These are phyloP conservation scores for Actenoides lindsayi DNA, from an alignment of 2,113 vertebrate genomes.

Conservation along the genomic window DNA sequence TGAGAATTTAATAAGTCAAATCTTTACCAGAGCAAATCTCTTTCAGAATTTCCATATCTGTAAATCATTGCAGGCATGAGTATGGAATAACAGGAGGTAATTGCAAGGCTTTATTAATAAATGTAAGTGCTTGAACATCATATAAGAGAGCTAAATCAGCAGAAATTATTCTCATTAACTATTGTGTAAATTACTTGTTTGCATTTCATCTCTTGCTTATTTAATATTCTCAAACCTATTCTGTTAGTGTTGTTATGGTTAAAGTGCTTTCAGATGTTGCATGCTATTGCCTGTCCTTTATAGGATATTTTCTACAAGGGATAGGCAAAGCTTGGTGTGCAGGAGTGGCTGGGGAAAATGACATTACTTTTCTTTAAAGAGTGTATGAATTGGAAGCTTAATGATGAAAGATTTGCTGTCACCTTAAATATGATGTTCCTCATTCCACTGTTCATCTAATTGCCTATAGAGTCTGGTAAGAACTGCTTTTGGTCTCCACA, in stretches of 20 bases:
- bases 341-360: not conserved
- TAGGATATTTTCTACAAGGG: not conserved
- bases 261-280: not conserved
- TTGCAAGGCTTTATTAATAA: not conserved
- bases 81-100: not conserved
- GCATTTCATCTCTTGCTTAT: not conserved
- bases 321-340: not conserved
- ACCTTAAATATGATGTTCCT: not conserved
- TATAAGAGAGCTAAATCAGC: not conserved
- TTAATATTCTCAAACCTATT: not conserved
- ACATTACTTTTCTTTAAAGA: not conserved
- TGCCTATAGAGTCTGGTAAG: not conserved
- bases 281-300: not conserved
- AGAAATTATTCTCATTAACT: not conserved
- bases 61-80: not conserved
- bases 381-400: not conserved
- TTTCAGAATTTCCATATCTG: not conserved
- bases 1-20: not conserved
- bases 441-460: not conserved
- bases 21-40: not conserved
- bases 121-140: not conserved
- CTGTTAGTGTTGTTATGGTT: not conserved
- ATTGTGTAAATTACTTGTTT: not conserved
- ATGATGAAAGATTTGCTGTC: not conserved
- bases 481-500: not conserved